Evolutionary conservation across 2,888 invertebrate genomes (phyloP).

Genomic region (Agrilus biguttatus): DNA sequence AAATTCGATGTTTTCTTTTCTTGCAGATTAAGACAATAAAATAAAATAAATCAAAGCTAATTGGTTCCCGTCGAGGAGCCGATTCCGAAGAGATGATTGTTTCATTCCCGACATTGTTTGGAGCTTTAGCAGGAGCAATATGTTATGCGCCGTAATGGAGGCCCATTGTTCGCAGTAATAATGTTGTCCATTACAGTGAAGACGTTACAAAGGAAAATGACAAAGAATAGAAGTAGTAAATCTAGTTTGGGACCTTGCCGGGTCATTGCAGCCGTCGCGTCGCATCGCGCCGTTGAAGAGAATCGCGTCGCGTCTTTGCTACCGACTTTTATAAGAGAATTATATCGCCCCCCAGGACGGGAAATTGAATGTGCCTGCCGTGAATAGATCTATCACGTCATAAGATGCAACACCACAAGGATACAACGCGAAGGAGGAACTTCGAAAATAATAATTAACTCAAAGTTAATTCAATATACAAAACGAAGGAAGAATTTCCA

Average conservation of each 20-base stretch:
- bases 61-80: too few species aligned
- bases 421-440: background rate
- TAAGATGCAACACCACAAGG: constrained; percentile 5
- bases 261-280: background rate
- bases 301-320: constrained; percentile 1
- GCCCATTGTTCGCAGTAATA: constrained; percentile 18
- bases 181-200: constrained; percentile 22
- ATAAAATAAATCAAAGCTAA: too few species aligned
- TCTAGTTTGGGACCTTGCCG: constrained; percentile 16
- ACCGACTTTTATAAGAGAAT: constrained; percentile 16
- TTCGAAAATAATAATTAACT: background rate
- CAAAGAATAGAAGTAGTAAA: constrained; percentile 25
- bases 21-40: too few species aligned
- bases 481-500: background rate
- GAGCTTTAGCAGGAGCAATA: constrained; percentile 6
- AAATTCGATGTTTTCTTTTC: too few species aligned
- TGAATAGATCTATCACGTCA: constrained; percentile 17
- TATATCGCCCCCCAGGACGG: constrained; percentile 15
- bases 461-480: background rate
- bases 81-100: too few species aligned
- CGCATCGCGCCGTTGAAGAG: too few species aligned
- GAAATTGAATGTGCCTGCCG: constrained; percentile 18
- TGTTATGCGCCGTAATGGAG: constrained; percentile 10
- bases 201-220: constrained; percentile 26
- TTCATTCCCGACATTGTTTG: too few species aligned